Evolutionary conservation across 2,888 invertebrate species (phyloP), one percentile per base, ranked within the genome.

Genomic region (Drosophila conformis): DNA sequence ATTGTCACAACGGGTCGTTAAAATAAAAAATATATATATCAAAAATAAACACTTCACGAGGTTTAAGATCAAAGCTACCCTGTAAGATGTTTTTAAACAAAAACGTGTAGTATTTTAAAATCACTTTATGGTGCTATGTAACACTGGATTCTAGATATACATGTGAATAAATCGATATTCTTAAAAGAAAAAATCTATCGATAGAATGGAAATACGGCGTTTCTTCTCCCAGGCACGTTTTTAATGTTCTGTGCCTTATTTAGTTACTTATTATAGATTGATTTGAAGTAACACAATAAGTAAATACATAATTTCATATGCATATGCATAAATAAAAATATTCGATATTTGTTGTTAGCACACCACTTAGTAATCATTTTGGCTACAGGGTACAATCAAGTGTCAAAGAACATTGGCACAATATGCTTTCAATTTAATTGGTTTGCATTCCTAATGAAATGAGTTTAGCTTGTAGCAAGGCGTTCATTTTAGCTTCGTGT

Each of bases 341-440:
- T 15, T 8, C 4, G 8, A 21, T 15, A 46, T 10, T 10, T 33
- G 1, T 4, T 1, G 15, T 52, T 25, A 15, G 15, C 25, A 33
- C 21, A 31, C 35, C 29, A 29, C 8, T 31, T 33, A 10, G 13
- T 15, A 10, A 11, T 11, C 1, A 1, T 4, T 2, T 15, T n/a
- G 7, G 2, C 11, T 51, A 35, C 56, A 75, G 80, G 76, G 76
- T 69, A 77, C 62, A 25, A 42, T 25, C 31, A 36, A 70, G 59
- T 52, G 76, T 38, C 70, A 56, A 51, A 42, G 29, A 74, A 58
- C 36, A 75, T 62, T 75, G 52, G 27, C 46, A 62, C 58, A 69
- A 73, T 74, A 70, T 65, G 74, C 76, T 83, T 68, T 83, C 48
- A 77, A 73, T 67, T 72, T 78, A 86, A 80, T 86, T 84, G 78